Evolutionary conservation across 2,113 vertebrate species (phyloP).

Genomic region (Grallaria varia): DNA sequence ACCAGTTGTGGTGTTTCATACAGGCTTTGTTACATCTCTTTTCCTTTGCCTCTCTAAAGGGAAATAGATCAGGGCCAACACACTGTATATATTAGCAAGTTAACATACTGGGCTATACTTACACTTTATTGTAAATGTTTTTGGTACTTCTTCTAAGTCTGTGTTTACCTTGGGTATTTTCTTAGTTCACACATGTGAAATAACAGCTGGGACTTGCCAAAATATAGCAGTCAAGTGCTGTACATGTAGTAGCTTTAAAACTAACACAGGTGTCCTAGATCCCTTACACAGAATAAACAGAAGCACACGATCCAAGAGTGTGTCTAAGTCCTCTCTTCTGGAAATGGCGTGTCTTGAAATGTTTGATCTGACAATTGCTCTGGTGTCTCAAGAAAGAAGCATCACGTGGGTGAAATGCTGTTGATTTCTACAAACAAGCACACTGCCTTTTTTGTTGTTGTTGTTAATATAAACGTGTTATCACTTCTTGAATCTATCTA

Average conservation of each 20-base stretch:
- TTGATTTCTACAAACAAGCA: not conserved
- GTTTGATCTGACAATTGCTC: slow-evolving; percentile 23
- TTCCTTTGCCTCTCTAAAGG: not conserved
- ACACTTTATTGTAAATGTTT: slow-evolving; percentile 69
- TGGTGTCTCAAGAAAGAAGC: slow-evolving; percentile 12
- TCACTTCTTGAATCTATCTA: not conserved
- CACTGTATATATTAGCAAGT: slow-evolving; percentile 46
- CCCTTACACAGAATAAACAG: slow-evolving; percentile 58
- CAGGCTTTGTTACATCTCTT: not conserved
- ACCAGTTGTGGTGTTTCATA: not conserved
- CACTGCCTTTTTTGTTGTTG: not conserved
- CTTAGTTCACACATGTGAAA: slow-evolving; percentile 71
- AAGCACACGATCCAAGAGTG: slow-evolving; percentile 62
- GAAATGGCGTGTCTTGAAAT: slow-evolving; percentile 17
- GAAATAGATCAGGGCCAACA: slow-evolving; percentile 16
- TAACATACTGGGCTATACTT: slow-evolving; percentile 54
- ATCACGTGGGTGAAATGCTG: not conserved
- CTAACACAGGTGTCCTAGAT: slow-evolving; percentile 72
- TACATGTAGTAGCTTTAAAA: slow-evolving; percentile 64
- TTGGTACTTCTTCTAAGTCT: slow-evolving; percentile 62
- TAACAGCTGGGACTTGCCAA: slow-evolving; percentile 69
- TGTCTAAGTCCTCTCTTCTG: slow-evolving; percentile 33
- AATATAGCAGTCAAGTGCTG: slow-evolving; percentile 51
- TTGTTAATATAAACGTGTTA: not conserved
- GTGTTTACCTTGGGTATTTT: slow-evolving; percentile 70